A percentile compares a stretch with the other conserved stretches of the same genome.
Conservation (phyloP, 1,140 invertebrate species). For the Saccostrea echinata region DNA sequence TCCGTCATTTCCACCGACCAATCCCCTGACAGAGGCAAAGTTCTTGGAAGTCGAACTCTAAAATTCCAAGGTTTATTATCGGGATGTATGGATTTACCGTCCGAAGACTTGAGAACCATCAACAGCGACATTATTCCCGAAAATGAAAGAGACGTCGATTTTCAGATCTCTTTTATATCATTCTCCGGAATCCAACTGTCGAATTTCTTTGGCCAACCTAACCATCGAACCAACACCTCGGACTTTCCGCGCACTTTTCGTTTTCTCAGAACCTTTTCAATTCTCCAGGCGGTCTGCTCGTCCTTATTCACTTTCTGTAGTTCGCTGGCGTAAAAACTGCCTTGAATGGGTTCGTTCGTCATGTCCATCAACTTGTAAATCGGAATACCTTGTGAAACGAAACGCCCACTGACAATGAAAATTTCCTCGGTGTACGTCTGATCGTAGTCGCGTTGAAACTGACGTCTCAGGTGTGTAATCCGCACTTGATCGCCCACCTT, state of each 20-base stretch:
- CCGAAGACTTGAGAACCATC: constrained; percentile 35
- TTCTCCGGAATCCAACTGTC: constrained; percentile 39
- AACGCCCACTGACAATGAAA: constrained; percentile 32
- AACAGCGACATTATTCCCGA: not conserved
- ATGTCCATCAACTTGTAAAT: constrained; percentile 46
- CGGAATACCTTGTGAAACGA: constrained; percentile 29
- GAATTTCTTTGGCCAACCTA: constrained; percentile 50
- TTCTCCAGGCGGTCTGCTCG: constrained; percentile 44
- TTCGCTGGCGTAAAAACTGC: constrained; percentile 40
- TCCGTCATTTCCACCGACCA: constrained; percentile 42
- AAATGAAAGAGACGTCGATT: constrained; percentile 1
- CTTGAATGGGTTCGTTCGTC: constrained; percentile 7
- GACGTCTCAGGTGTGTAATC: constrained; percentile 35
- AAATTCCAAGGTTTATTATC: constrained; percentile 35
- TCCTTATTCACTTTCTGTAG: constrained; percentile 48
- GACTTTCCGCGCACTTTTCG: not conserved
- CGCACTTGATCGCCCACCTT: constrained; percentile 46
- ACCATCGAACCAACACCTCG: constrained; percentile 47
- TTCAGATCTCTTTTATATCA: constrained; percentile 37
- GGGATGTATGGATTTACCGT: not conserved
- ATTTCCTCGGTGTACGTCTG: constrained; percentile 54
- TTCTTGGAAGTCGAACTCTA: constrained; percentile 27
- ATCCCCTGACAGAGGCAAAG: not conserved
- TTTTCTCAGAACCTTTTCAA: constrained; percentile 46
- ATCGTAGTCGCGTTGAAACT: constrained; percentile 49